Percentiles rank a stretch among this genome's conserved stretches.
Evolutionary conservation across 2,113 vertebrate species (phyloP).

Genomic region (Clinocottus analis): DNA sequence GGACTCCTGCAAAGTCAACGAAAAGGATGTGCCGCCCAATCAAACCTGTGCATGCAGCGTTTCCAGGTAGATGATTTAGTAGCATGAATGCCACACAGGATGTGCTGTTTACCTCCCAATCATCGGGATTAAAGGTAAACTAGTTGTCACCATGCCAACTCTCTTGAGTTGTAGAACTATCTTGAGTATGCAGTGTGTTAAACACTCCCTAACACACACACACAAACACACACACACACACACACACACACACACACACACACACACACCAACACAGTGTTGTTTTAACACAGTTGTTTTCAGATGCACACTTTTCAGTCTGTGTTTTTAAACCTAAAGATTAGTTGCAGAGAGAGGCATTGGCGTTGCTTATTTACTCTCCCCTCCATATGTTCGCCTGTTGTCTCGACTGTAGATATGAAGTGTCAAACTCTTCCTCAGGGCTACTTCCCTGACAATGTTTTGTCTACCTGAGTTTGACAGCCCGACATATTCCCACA

Average conservation of each 20-base stretch:
- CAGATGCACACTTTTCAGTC: not conserved
- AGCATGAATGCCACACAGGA: not conserved
- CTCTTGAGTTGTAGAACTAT: not conserved
- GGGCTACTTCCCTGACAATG: not conserved
- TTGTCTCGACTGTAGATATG: conserved; percentile 9
- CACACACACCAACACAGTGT: too few relatives aligned
- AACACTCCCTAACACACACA: too few relatives aligned
- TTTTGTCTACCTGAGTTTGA: conserved; percentile 10
- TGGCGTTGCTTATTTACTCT: conserved; percentile 1
- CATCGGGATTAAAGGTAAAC: not conserved
- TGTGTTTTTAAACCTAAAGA: not conserved
- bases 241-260: too few relatives aligned
- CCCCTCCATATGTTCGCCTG: not conserved
- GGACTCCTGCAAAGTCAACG: not conserved
- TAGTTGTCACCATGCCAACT: not conserved
- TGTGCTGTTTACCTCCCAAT: not conserved
- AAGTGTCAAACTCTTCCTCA: conserved; percentile 2
- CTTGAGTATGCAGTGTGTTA: not conserved
- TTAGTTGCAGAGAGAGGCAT: not conserved
- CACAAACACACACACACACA: too few relatives aligned
- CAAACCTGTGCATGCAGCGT: too few relatives aligned
- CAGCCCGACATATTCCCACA: conserved; percentile 20
- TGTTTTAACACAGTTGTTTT: not conserved
- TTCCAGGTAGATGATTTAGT: not conserved
- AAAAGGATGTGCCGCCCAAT: too few relatives aligned